Evolutionary conservation across 2,797 vertebrate genomes (phyloP).

Genomic region (Brotogeris chrysoptera): DNA sequence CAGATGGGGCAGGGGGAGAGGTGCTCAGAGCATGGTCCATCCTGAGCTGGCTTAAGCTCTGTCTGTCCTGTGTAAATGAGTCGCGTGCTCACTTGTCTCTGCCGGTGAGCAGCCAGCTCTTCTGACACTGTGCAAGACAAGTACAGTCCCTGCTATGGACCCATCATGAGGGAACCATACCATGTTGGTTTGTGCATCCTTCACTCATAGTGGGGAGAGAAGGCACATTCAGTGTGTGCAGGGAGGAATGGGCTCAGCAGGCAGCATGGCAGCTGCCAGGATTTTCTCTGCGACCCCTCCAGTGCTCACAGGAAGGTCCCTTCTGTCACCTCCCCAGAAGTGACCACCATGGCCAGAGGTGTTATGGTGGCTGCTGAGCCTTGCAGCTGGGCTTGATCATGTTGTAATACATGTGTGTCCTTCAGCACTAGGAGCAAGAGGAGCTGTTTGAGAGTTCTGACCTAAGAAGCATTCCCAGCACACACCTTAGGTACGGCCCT

Average conservation of each 20-base stretch:
- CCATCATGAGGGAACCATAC: background rate
- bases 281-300: background rate
- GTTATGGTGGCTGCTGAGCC: background rate
- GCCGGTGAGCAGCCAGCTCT: background rate
- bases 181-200: background rate
- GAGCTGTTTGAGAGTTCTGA: background rate
- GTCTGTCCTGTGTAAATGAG: background rate
- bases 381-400: background rate
- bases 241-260: background rate
- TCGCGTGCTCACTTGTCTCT: background rate
- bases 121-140: background rate
- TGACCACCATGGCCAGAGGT: background rate
- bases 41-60: background rate
- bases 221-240: rapidly evolving
- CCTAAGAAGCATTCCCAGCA: background rate
- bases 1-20: background rate
- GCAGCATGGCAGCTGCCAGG: too few relatives aligned
- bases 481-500: rapidly evolving
- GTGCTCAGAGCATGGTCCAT: background rate
- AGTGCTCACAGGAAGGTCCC: rapidly evolving
- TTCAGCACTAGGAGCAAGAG: background rate
- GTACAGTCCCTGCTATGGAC: background rate
- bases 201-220: background rate
- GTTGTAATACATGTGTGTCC: background rate
- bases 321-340: background rate